Evolutionary conservation across 2,888 invertebrate species (phyloP), one percentile per base, ranked within the genome.

Genomic region (Drosophila putrida): DNA sequence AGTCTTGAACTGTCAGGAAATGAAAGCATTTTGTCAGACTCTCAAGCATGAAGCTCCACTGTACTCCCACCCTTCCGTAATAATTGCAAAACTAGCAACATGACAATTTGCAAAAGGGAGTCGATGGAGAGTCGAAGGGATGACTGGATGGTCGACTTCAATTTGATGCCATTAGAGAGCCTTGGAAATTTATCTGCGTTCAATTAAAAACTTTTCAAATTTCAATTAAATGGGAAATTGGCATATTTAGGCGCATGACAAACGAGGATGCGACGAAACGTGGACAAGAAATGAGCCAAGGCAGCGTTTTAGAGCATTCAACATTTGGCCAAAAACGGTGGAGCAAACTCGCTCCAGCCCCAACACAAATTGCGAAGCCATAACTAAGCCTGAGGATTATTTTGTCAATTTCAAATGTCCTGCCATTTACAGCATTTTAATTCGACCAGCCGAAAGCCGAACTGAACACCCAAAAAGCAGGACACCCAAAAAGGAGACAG

Each of bases 151-250:
- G 43, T 8, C 43, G 41, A 33, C 25, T 35, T 39, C 6, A 20
- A 43, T 38, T 41, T 33, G 51, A n/a, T 41, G 64, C 59, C 75
- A 76, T 76, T 76, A 77, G 73, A 41, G 58, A 62, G 64, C 64
- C 64, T 75, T 71, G 46, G 51, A 77, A 87, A 87, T 89, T 89
- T 88, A 80, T 82, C 78, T 82, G 77, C 78, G 80, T 83, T 80
- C 89, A 89, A 90, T 89, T 90, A 90, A 85, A 89, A 89, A 90
- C 88, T 89, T 89, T 89, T 89, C 85, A 89, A 90, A 89, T 90
- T 87, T 89, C 88, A 90, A 90, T 89, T 89, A 89, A 89, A 89
- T 83, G 78, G 68, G 67, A 89, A 89, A 88, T 88, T 86, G 85
- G 89, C 87, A 86, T 85, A 85, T 85, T 85, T 83, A 88, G 87